These are phyloP conservation scores for Eupithecia subumbrata DNA, from an alignment of 2,888 invertebrate species.

Conservation along the genomic window DNA sequence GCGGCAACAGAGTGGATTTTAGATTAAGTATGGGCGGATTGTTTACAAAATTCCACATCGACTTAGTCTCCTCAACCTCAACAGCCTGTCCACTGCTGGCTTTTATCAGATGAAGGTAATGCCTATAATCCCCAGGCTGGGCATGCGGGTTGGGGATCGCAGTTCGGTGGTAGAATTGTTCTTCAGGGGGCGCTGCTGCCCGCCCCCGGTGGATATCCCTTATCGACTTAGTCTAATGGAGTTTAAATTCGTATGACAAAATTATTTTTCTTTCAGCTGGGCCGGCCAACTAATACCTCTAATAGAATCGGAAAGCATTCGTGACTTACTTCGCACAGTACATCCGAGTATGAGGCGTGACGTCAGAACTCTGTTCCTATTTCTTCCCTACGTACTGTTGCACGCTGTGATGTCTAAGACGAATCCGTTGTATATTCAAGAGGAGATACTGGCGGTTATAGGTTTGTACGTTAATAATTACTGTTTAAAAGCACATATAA, in stretches of 20 bases:
- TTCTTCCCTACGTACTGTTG: slow-evolving; percentile 89
- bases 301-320: slow-evolving; percentile 84
- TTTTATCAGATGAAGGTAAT: no score
- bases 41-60: no score
- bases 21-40: no score
- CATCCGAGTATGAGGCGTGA: slow-evolving; percentile 90
- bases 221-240: no score
- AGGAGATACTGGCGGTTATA: slow-evolving; percentile 78
- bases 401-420: slow-evolving; percentile 85
- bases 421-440: slow-evolving; percentile 69
- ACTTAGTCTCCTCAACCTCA: no score
- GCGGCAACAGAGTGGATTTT: no score
- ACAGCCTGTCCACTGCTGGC: no score
- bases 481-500: background rate
- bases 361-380: slow-evolving; percentile 87
- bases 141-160: no score
- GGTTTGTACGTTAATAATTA: slow-evolving; percentile 51
- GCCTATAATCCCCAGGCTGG: no score
- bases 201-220: no score
- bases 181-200: no score
- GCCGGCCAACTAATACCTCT: slow-evolving; percentile 87
- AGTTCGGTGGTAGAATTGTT: no score
- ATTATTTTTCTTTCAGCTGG: slow-evolving; percentile 81
- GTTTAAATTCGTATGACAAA: background rate
- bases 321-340: slow-evolving; percentile 86